Conservation (phyloP, 1,140 invertebrate species). For the Neotoxoptera formosana region DNA sequence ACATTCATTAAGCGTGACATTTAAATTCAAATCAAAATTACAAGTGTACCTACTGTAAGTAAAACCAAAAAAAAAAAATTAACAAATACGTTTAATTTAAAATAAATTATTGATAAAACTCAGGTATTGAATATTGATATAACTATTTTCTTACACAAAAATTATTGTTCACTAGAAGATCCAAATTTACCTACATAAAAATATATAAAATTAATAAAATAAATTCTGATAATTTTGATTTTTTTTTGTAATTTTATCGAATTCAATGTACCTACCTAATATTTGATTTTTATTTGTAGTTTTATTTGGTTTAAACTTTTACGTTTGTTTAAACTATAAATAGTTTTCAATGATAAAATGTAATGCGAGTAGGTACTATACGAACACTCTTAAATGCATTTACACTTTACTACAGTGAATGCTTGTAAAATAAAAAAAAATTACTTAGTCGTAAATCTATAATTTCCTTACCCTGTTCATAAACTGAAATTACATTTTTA, state of each 20-base stretch:
- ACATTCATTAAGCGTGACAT: not conserved
- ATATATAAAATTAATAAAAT: not conserved
- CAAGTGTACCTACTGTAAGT: not conserved
- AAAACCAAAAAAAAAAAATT: not conserved
- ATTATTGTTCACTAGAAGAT: not conserved
- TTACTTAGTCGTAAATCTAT: not conserved
- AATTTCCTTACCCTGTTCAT: not conserved
- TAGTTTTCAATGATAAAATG: not conserved
- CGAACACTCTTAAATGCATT: not conserved
- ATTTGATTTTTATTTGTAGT: not conserved
- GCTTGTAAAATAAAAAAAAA: not conserved
- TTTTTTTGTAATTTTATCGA: too few relatives aligned
- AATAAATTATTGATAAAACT: not conserved
- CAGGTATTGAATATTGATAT: not conserved
- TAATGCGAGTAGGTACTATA: too few relatives aligned
- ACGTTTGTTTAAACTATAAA: not conserved
- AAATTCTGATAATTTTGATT: not conserved
- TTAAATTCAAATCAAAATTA: not conserved
- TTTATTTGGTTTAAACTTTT: not conserved
- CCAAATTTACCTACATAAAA: not conserved
- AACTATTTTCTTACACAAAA: not conserved
- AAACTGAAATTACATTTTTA: not conserved
- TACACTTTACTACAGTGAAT: not conserved
- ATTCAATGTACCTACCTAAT: too few relatives aligned
- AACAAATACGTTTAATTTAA: not conserved